phyloP scores from a whole-genome alignment of 1,140 invertebrate genomes.

The Microvelia longipes region DNA sequence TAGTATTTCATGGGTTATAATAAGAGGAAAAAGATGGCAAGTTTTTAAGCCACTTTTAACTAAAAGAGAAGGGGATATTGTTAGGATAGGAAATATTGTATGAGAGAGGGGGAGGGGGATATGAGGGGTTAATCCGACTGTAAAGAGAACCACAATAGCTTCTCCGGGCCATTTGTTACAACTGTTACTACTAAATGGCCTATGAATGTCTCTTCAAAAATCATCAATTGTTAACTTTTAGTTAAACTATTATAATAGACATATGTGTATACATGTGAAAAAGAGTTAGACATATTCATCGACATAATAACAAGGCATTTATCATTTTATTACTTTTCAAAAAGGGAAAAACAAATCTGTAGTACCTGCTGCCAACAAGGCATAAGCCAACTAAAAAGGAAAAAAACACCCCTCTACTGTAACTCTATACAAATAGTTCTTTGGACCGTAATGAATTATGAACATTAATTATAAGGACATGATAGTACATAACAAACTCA shows the following conservation, averaged over 20 bases:
- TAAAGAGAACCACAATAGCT: background rate
- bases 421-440: background rate
- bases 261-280: background rate
- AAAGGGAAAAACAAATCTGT: background rate
- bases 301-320: background rate
- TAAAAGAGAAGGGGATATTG: background rate
- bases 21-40: background rate
- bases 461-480: background rate
- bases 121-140: background rate
- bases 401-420: background rate
- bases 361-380: background rate
- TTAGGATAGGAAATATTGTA: background rate
- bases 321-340: no score
- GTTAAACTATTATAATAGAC: background rate
- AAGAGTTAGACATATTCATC: background rate
- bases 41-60: background rate
- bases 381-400: background rate
- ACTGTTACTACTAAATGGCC: background rate
- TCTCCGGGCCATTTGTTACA: background rate
- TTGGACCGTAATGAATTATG: background rate
- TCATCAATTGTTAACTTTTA: background rate
- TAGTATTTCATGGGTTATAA: background rate
- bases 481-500: no score
- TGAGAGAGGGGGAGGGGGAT: background rate
- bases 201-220: background rate